Evolutionary conservation across 2,797 vertebrate species (phyloP).

Genomic region (Enteromius paludinosus): DNA sequence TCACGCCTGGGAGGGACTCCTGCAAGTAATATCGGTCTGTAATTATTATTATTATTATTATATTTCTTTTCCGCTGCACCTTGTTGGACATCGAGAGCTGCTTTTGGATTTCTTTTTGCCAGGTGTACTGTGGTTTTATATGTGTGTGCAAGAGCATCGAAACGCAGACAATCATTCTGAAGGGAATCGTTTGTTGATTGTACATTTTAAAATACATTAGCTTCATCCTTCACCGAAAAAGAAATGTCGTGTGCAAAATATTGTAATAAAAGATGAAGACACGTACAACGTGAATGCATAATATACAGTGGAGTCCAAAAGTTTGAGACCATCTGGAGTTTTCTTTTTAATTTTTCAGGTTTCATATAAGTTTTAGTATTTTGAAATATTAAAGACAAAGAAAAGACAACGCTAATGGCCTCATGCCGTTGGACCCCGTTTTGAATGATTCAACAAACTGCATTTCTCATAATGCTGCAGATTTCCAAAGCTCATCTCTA

Average conservation of each 20-base stretch:
- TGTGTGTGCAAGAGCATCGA: slow-evolving; percentile 67
- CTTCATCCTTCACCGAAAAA: neutral
- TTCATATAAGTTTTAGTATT: neutral
- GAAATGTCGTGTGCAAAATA: neutral
- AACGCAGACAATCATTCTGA: slow-evolving; percentile 78
- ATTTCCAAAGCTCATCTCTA: slow-evolving; percentile 11
- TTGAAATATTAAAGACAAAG: neutral
- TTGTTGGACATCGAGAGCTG: slow-evolving; percentile 62
- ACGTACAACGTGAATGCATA: neutral
- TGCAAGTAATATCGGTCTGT: slow-evolving; percentile 52
- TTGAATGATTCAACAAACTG: slow-evolving; percentile 22
- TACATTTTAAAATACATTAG: slow-evolving; percentile 21
- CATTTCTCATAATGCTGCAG: slow-evolving; percentile 30
- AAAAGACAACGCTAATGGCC: neutral
- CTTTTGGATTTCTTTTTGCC: slow-evolving; percentile 38
- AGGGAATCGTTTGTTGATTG: slow-evolving; percentile 7
- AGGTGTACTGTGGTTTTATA: slow-evolving; percentile 54
- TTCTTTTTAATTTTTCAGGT: neutral
- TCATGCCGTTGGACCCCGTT: neutral
- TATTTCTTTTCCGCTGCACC: slow-evolving; percentile 67
- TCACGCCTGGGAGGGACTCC: slow-evolving; percentile 53
- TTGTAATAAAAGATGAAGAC: neutral
- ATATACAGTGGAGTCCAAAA: neutral
- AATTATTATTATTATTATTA: slow-evolving; percentile 41
- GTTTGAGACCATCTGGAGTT: neutral